Evolutionary conservation across 2,888 invertebrate genomes (phyloP).

Genomic region (Brachypterus glaber): DNA sequence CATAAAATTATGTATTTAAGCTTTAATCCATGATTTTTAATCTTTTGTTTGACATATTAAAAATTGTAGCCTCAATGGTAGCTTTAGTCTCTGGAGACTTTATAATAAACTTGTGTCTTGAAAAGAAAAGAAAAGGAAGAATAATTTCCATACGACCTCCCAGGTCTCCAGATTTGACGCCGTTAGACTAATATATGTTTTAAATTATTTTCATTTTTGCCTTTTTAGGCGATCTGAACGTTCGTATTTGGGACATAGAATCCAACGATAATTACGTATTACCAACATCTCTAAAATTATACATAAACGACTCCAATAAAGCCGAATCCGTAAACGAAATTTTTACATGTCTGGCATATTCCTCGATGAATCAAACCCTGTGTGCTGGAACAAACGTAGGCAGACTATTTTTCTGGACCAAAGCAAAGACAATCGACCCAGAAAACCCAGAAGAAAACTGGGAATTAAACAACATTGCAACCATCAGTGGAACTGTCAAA

Average conservation of each 20-base stretch:
- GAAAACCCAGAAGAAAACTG: slow-evolving; percentile 68
- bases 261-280: slow-evolving; percentile 86
- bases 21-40: too few relatives aligned
- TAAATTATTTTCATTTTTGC: too few relatives aligned
- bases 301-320: slow-evolving; percentile 28
- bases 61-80: too few relatives aligned
- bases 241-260: slow-evolving; percentile 90
- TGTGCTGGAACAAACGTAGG: slow-evolving; percentile 88
- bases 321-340: slow-evolving; percentile 43
- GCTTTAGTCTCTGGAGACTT: too few relatives aligned
- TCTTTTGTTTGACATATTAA: too few relatives aligned
- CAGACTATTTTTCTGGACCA: slow-evolving; percentile 76
- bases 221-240: slow-evolving; percentile 58
- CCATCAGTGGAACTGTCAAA: slow-evolving; percentile 67
- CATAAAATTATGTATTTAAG: too few relatives aligned
- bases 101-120: too few relatives aligned
- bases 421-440: slow-evolving; percentile 31
- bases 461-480: slow-evolving; percentile 65
- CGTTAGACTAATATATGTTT: too few relatives aligned
- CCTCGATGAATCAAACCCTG: slow-evolving; percentile 62
- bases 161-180: too few relatives aligned
- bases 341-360: slow-evolving; percentile 64
- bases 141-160: too few relatives aligned
- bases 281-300: slow-evolving; percentile 46
- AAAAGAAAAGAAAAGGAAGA: too few relatives aligned